Base-by-base conservation (phyloP, 2,797 vertebrate species). In the Enteromius viviparus region DNA sequence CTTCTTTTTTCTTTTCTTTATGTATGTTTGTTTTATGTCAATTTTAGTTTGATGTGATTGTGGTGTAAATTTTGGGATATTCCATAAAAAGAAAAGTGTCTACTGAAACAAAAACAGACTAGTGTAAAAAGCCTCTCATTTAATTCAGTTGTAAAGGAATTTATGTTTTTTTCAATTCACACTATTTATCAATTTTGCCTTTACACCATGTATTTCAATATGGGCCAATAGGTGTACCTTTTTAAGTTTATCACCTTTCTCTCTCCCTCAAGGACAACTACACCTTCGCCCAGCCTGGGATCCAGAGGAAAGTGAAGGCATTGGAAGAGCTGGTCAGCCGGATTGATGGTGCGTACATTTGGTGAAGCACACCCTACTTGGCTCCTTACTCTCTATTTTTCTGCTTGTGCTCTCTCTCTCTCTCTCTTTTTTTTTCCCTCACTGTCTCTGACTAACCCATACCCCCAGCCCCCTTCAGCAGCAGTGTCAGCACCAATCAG, bases 241-340 rank as follows among this genome's bases (percentile, higher is more conserved):
- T 55, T 74, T 53, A 74, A 8, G 19, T 78, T 87, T 47, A 83
- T 71, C 68, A 87, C 64, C 21, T 65, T 58, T 68, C 45, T 9
- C 80, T 8, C 3, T 87, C 82, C 80, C 74, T 83, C 65, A 87
- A 99, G 97, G 97, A 94, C 89, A 94, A 94, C 94, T 99, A 99
- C 88, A 99, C 98, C 6, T 99, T 99, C 87, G 98, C 98, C 80
- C 98, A 99, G 88, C 98, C 98, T 12, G 98, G 98, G 80, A 99
- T 99, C 91, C 98, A 99, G 86, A 96, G 91, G 93, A 99, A 99
- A 92, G 98, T 99, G 87, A 97, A 96, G 89, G 96, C 96, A 91
- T 76, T 99, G 88, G 96, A 98, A 85, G 97, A 98, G 84, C 95
- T 99, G 68, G 96, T 98, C 92, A 96, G 97, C 93, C 95, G 98